Percentiles rank a stretch among this genome's conserved stretches.
phyloP scores from a whole-genome alignment of 2,888 invertebrate genomes.

The Cerastis rubricosa region DNA sequence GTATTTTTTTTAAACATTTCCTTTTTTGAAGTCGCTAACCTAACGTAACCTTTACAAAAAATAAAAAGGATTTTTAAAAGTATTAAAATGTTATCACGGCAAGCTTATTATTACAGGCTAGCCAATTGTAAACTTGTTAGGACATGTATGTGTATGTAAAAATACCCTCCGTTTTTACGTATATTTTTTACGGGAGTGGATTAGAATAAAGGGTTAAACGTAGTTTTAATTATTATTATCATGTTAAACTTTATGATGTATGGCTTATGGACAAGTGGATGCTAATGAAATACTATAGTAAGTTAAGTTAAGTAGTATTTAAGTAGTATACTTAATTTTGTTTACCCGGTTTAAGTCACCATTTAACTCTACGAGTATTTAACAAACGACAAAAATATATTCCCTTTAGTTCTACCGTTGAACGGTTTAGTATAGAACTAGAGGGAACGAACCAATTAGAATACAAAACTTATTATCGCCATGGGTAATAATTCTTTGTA shows the following conservation, averaged over 20 bases:
- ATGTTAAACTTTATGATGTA: background rate
- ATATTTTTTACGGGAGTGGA: background rate
- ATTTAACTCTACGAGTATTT: background rate
- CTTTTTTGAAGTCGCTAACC: background rate
- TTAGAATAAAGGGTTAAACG: background rate
- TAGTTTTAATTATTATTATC: background rate
- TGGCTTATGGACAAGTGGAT: background rate
- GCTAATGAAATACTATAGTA: background rate
- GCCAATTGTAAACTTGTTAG: conserved; percentile 20
- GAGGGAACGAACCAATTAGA: background rate
- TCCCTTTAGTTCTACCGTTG: too few species aligned
- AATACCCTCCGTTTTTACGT: background rate
- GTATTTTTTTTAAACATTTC: background rate
- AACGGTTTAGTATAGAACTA: too few species aligned
- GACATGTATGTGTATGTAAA: conserved; percentile 11
- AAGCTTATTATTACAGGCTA: conserved; percentile 34
- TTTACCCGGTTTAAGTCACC: background rate
- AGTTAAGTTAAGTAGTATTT: too few species aligned
- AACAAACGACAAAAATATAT: background rate
- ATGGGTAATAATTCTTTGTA: background rate
- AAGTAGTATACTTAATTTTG: background rate
- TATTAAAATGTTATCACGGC: conserved; percentile 17
- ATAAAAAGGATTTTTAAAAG: conserved; percentile 6
- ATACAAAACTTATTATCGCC: background rate
- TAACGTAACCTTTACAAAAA: background rate